Conservation (phyloP, 2,888 invertebrate genomes). For the Chalcis sispes region DNA sequence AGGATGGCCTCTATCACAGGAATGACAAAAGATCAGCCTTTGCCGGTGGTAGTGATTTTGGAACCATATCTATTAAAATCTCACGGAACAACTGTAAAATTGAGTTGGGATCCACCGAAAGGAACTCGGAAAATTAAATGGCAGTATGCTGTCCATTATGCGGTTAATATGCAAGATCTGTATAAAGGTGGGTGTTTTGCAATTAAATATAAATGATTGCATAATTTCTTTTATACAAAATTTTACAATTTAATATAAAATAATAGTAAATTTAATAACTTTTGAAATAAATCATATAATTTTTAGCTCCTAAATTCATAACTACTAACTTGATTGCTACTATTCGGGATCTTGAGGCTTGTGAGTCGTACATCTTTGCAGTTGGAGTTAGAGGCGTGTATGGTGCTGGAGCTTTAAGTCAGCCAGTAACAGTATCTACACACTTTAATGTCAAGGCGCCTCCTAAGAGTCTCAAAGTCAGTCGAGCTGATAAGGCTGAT, state of each 20-base stretch:
- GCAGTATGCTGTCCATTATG: conserved; percentile 86
- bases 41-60: conserved; percentile 77
- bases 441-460: conserved; percentile 82
- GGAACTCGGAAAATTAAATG: conserved; percentile 79
- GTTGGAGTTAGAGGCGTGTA: conserved; percentile 82
- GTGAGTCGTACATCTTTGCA: conserved; percentile 85
- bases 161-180: conserved; percentile 79
- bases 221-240: too few relatives aligned
- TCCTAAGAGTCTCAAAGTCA: conserved; percentile 82
- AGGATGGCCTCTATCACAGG: conserved; percentile 77
- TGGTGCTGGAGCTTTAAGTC: conserved; percentile 82
- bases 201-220: not conserved
- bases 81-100: conserved; percentile 80
- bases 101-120: conserved; percentile 83
- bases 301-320: conserved; percentile 75
- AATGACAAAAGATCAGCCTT: conserved; percentile 77
- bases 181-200: conserved; percentile 77
- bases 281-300: not conserved
- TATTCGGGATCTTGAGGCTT: conserved; percentile 82
- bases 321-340: conserved; percentile 79
- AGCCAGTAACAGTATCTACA: conserved; percentile 79
- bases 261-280: not conserved
- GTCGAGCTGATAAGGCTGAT: conserved; percentile 69
- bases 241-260: too few relatives aligned
- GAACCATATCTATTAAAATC: conserved; percentile 78